Base-by-base conservation (phyloP, 2,888 invertebrate species). In the Eulithis prunata region DNA sequence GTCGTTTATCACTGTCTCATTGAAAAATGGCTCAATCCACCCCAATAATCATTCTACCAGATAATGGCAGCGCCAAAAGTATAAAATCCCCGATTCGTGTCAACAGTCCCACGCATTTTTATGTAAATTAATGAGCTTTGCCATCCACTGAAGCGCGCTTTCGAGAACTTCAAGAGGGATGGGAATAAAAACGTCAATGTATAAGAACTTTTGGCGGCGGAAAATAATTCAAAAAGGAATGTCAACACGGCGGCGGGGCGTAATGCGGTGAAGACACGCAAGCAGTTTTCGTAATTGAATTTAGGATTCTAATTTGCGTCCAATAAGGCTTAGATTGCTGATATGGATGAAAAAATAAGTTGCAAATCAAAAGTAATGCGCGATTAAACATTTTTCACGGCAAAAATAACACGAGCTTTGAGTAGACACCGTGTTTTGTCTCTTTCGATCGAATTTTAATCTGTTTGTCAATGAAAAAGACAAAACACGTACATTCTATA, bases 81-180 rank as follows among this genome's bases (percentile, higher is more conserved):
- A 70, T 58, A 62, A 70, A 69, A 36, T 59, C 41, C 41, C n/a
- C 57, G 45, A 62, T 45, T 68, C 65, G 68, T 71, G 72, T 69
- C 73, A 62, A 68, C 71, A 73, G 53, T 62, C 43, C 53, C 56
- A 58, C 62, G 64, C 64, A 68, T 65, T 71, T 68, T 64, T 73
- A 71, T 66, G 70, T 59, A 73, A 73, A 73, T 70, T 71, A 60
- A 70, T 70, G 57, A 64, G 49, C 14, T 71, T 70, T 47, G 36
- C 38, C 12, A 41, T 62, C 57, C 68, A 71, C 69, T 66, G 71
- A 67, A 63, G 52, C 57, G 57, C 64, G 13, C 13, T 57, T 32
- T 46, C 2, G 12, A 45, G 11, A 41, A 41, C 14, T 46, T 62
- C 11, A 21, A 41, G 47, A 57, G 36, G 47, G n/a, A 41, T 21